Percentiles rank a stretch among this genome's conserved stretches.
phyloP scores from a whole-genome alignment of 2,797 vertebrate species.

The Iguana delicatissima region DNA sequence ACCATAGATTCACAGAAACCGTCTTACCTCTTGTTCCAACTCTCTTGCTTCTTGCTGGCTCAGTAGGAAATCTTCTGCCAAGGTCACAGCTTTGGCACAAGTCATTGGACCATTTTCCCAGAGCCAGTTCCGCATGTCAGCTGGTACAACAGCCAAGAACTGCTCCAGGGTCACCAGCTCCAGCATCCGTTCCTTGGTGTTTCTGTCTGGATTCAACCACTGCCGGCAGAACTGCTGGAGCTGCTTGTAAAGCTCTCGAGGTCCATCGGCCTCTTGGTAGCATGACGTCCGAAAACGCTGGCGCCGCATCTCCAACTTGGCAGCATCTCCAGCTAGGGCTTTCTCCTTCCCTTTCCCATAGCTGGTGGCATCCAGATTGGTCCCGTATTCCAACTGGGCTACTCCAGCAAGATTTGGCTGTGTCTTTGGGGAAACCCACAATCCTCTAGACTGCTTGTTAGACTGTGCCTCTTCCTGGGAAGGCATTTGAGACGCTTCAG shows the following conservation, averaged over 20 bases:
- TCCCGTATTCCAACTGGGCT: background rate
- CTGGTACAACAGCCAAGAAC: background rate
- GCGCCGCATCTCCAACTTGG: background rate
- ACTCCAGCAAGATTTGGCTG: background rate
- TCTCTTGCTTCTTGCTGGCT: background rate
- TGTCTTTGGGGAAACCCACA: background rate
- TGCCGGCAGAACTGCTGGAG: background rate
- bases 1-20: too few relatives aligned
- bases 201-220: slow-evolving; percentile 22
- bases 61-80: slow-evolving; percentile 19
- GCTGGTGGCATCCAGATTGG: background rate
- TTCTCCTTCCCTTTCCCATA: background rate
- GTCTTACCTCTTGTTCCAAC: slow-evolving; percentile 3
- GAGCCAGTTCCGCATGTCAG: background rate
- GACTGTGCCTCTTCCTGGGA: background rate
- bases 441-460: background rate
- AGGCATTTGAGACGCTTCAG: background rate
- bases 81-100: slow-evolving; percentile 1
- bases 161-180: slow-evolving; percentile 17
- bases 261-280: background rate
- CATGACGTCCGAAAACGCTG: background rate
- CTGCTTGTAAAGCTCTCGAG: background rate
- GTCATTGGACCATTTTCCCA: background rate
- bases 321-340: background rate
- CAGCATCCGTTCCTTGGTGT: slow-evolving; percentile 26